Base-by-base conservation (phyloP, 2,797 vertebrate genomes). In the Sebastes trivittatus region DNA sequence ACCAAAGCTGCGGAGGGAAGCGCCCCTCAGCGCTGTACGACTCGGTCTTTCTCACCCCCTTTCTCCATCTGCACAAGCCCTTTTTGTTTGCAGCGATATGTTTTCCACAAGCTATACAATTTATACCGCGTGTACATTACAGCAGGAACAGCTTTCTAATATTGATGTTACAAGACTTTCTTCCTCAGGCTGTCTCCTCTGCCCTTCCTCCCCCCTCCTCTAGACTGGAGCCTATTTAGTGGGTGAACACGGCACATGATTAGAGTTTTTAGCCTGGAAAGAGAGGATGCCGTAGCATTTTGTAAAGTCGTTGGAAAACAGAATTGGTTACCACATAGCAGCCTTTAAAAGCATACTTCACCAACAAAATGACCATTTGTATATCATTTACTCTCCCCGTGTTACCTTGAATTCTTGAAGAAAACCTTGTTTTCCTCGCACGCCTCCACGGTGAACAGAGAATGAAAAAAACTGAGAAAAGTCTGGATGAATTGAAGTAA, bases 141-240 rank as follows among this genome's bases (percentile, higher is more conserved):
- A 66, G 69, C 65, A 11, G 66, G 61, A 80, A 36, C 76, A 78
- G 76, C 62, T 80, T 78, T 75, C 61, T 63, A 23, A 80, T 85
- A 64, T 66, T 61, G 83, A 59, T 68, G 71, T 62, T 67, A 64
- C 2, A 30, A 32, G 78, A 66, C 16, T 23, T 67, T 52, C 61
- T 58, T 79, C 61, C 71, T 5, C 55, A 7, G 61, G 54, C 49
- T 30, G 18, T n/a, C 22, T 75, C 34, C 13, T 46, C 72, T 23
- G 13, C 20, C 23, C 23, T 23, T 23, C 23, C 23, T 23, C 11
- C 7, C n/a, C 11, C 6, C 9, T 3, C 5, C 5, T 22, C 36
- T 8, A 7, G 55, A 72, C 70, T 49, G 56, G 11, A 67, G 29
- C 25, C 11, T 62, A 32, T 77, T 75, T 64, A 63, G 75, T 22